Conservation (phyloP, 2,113 vertebrate genomes). For the Orthochromis indermauri region DNA sequence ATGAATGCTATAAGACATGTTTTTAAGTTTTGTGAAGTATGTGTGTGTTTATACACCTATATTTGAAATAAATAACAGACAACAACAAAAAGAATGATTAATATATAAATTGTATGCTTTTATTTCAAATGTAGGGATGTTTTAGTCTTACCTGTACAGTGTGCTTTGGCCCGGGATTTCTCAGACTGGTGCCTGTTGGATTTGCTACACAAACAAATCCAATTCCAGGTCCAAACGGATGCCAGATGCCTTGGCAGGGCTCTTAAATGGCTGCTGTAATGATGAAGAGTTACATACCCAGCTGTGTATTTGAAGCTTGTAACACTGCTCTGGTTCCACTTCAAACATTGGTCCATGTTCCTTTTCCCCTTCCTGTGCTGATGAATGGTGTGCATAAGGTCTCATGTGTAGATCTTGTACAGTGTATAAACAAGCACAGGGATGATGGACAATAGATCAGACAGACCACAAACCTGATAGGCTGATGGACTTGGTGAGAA, state of each 20-base stretch:
- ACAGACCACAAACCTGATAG: constrained; percentile 3
- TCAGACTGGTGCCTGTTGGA: not conserved
- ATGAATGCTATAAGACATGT: constrained; percentile 15
- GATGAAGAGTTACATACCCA: constrained; percentile 21
- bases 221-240: constrained; percentile 25
- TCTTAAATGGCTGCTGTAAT: constrained; percentile 30
- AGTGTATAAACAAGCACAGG: not conserved
- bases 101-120: constrained; percentile 7
- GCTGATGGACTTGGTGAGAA: not conserved
- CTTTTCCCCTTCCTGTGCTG: constrained; percentile 3
- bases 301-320: constrained; percentile 25
- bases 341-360: constrained; percentile 13
- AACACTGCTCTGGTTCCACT: constrained; percentile 18
- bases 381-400: constrained; percentile 9
- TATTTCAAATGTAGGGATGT: not conserved
- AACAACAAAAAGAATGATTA: not conserved
- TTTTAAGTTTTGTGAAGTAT: constrained; percentile 38
- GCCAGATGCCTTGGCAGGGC: constrained; percentile 30
- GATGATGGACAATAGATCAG: constrained; percentile 6
- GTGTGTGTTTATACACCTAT: not conserved
- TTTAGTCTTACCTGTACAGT: constrained; percentile 6
- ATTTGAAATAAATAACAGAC: not conserved
- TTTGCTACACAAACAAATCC: constrained; percentile 23
- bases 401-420: constrained; percentile 1
- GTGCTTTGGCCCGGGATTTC: not conserved